Conservation (phyloP, 2,888 invertebrate species). For the Polydrusus cervinus region DNA sequence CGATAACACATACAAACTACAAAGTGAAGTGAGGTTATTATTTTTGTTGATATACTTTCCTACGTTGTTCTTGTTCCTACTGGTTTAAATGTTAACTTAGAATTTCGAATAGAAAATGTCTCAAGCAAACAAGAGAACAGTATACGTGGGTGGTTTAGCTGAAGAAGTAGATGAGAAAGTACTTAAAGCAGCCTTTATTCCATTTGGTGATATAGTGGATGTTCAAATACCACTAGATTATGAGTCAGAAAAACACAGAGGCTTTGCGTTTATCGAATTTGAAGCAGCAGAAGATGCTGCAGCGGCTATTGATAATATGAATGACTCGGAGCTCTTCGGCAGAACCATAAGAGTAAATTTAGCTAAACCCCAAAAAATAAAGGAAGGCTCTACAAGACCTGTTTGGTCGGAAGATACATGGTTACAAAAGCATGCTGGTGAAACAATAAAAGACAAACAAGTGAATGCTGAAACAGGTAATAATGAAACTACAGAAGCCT, state of each 20-base stretch:
- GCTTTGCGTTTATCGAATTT: slow-evolving; percentile 99
- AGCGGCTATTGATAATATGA: slow-evolving; percentile 99
- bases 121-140: slow-evolving; percentile 83
- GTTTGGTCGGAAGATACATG: slow-evolving; percentile 99
- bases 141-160: slow-evolving; percentile 90
- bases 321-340: slow-evolving; percentile 98
- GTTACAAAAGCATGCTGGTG: slow-evolving; percentile 98
- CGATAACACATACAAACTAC: neutral
- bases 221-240: slow-evolving; percentile 98
- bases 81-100: neutral
- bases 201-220: slow-evolving; percentile 98
- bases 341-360: slow-evolving; percentile 96
- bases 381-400: slow-evolving; percentile 94
- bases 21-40: neutral
- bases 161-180: slow-evolving; percentile 98
- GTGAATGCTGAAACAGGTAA: slow-evolving; percentile 66
- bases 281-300: slow-evolving; percentile 98
- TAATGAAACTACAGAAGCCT: slow-evolving; percentile 60
- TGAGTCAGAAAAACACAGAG: slow-evolving; percentile 96
- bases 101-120: slow-evolving; percentile 53
- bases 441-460: slow-evolving; percentile 78
- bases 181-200: slow-evolving; percentile 96
- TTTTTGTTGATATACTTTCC: too few species aligned
- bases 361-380: slow-evolving; percentile 96
- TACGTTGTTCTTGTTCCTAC: too few species aligned